Evolutionary conservation across 2,888 invertebrate genomes (phyloP), one percentile per base, ranked within the genome.

Genomic region (Autographa gamma): DNA sequence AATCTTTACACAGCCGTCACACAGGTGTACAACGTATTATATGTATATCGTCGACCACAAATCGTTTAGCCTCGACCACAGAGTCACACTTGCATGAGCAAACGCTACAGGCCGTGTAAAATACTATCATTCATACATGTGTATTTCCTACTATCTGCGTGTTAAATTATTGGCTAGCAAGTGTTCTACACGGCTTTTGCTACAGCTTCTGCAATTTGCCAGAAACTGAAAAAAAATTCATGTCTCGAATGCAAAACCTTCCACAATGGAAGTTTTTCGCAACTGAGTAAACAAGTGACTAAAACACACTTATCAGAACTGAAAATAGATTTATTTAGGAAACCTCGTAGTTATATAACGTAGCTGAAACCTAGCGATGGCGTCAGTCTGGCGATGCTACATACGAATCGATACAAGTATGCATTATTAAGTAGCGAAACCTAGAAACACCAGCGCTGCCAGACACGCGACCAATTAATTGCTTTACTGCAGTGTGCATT

Each of bases 1-100:
- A 32, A 48, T 64, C 61, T 48, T 13, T 16, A 32, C 63, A 34
- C 54, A 19, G 7, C 56, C 14, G 8, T 25, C 34, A 66, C 11
- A 5, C 64, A 41, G 43, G 60, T 63, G 61, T 74, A 4, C 52
- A 43, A 31, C 32, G 63, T 64, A 60, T 64, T 75, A 74, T 79
- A 58, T 34, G 65, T 13, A 79, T 56, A 61, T 61, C 18, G 34
- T 58, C 19, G n/a, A 66, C 66, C 75, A 32, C 66, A 66, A 31
- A 16, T 34, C n/a, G 38, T 66, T 70, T 41, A 74, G 54, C 32
- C 66, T 64, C 31, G 58, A n/a, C 63, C 38, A 16, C 18, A 25
- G 18, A 65, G 18, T 11, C 11, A 19, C 38, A 58, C 18, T 56
- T 13, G 48, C 11, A 34, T 8, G 34, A 11, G 48, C 25, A 19